A percentile compares a stretch with the other conserved stretches of the same genome.
These are phyloP conservation scores for Thoracochromis brauschi DNA, from an alignment of 2,113 vertebrate species.

Conservation along the genomic window DNA sequence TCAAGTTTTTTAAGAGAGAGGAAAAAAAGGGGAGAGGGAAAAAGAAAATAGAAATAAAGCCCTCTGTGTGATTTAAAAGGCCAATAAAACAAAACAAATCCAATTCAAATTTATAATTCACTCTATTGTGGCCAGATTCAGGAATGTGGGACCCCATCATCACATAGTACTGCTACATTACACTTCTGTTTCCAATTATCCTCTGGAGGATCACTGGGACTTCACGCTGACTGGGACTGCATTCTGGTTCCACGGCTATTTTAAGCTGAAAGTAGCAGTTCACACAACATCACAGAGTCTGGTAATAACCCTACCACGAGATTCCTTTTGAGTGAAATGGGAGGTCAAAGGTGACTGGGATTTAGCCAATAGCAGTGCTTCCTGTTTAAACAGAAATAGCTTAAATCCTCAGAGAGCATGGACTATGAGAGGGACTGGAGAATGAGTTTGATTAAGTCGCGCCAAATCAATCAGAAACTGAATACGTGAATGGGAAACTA, in stretches of 20 bases:
- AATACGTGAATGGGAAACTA: neutral
- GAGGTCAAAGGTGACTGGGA: slow-evolving; percentile 24
- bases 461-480: neutral
- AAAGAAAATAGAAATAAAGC: neutral
- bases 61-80: neutral
- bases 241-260: neutral
- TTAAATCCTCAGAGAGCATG: slow-evolving; percentile 57
- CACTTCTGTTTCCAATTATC: slow-evolving; percentile 18
- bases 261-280: slow-evolving; percentile 19
- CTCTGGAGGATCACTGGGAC: neutral
- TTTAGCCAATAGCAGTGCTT: slow-evolving; percentile 16
- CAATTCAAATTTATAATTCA: neutral
- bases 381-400: slow-evolving; percentile 43
- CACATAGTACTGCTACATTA: neutral
- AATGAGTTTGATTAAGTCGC: neutral
- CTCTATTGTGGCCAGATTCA: neutral
- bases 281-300: neutral
- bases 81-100: neutral
- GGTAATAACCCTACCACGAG: neutral
- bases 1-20: neutral
- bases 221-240: neutral
- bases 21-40: rapidly evolving
- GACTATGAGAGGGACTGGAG: slow-evolving; percentile 6
- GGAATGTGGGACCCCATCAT: neutral
- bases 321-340: slow-evolving; percentile 22